Base-by-base conservation (phyloP, 2,797 vertebrate genomes). In the Lepus townsendii region DNA sequence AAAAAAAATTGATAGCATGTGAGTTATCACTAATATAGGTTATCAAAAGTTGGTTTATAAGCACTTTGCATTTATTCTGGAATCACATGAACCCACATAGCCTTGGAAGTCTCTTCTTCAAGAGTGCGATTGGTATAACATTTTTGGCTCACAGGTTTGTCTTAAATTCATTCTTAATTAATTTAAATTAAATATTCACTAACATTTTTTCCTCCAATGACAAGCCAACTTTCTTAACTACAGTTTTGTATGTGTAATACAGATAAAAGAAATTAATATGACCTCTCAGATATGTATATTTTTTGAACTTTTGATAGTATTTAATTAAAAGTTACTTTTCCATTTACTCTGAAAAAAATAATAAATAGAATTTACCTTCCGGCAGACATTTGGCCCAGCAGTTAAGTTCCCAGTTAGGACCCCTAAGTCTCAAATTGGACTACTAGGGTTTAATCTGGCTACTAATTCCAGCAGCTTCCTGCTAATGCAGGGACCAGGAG, bases 101-200 rank as follows among this genome's bases (percentile, higher is more conserved):
- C 71, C 30, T 79, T 42, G 10, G 92, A 83, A 84, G 26, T 1
- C 14, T 92, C 32, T 73, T 68, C 38, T 71, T 75, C 66, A 77
- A 87, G 90, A 52, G 16, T 13, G n/a, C 2, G 80, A 7, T 57
- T 54, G 84, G 57, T 38, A 66, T 75, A 84, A n/a, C 9, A 38
- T 26, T 57, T 83, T 80, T 97, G 54, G 20, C 6, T 47, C 30
- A 32, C 80, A 26, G 24, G 83, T 93, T 11, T 9, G 54, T 0
- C 5, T 17, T 62, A 77, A 84, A 30, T 13, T 50, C 26, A 82
- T 62, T 72, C 2, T 69, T 85, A 88, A 12, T 54, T 79, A 62
- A 60, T 71, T 76, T 94, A 19, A 19, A 35, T 50, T 63, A 89
- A 90, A 95, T 86, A 47, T 35, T 63, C 1, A 77, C 50, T 68